Evolutionary conservation across 2,797 vertebrate genomes (phyloP).

Genomic region (Ammospiza maritima): DNA sequence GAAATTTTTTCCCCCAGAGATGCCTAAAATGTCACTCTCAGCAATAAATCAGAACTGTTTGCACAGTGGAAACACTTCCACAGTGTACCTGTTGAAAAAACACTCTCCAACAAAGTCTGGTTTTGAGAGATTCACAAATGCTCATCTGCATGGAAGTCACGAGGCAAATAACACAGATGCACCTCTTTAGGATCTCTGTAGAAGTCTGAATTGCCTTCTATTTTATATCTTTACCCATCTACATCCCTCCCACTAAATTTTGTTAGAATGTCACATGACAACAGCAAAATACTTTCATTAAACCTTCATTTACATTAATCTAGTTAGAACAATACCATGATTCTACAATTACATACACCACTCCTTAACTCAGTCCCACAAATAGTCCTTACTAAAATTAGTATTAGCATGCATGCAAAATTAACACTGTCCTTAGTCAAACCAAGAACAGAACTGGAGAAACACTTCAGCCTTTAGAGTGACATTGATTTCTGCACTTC

Average conservation of each 20-base stretch:
- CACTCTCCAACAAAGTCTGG: neutral
- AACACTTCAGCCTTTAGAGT: neutral
- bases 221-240: neutral
- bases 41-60: slow-evolving; percentile 16
- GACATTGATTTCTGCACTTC: neutral
- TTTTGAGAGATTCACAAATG: slow-evolving; percentile 9
- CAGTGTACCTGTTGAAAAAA: slow-evolving; percentile 8
- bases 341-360: neutral
- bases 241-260: neutral
- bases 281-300: neutral
- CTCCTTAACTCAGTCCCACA: neutral
- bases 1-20: accelerated
- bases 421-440: neutral
- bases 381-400: slow-evolving; percentile 10
- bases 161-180: neutral
- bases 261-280: neutral
- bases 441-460: neutral
- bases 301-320: neutral
- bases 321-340: neutral
- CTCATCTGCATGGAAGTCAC: neutral
- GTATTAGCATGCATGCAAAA: neutral
- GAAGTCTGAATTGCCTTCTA: neutral
- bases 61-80: neutral
- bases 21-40: neutral
- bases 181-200: neutral